phyloP scores from a whole-genome alignment of 2,113 vertebrate species.

The Otis tarda region DNA sequence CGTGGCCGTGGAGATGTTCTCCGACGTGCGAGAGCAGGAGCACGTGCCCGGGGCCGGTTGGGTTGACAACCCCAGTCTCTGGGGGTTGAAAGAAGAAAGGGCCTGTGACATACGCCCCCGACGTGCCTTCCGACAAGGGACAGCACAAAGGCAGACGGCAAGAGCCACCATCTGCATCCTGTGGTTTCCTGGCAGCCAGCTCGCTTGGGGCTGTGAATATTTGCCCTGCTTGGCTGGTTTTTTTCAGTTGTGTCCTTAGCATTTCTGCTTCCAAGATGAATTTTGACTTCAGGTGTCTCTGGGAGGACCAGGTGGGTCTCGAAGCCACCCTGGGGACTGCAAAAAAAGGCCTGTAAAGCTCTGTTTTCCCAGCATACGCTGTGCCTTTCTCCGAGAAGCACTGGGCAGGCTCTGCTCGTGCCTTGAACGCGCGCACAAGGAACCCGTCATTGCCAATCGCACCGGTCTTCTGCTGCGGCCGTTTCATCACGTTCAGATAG shows the following conservation, averaged over 20 bases:
- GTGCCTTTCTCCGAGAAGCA: background rate
- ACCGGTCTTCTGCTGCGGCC: background rate
- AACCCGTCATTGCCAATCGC: background rate
- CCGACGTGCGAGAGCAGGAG: rapidly evolving
- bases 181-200: too few relatives aligned
- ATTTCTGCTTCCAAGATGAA: slow-evolving; percentile 29
- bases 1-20: background rate
- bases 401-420: background rate
- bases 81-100: background rate
- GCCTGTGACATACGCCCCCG: background rate
- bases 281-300: background rate
- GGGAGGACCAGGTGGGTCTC: background rate
- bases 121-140: background rate
- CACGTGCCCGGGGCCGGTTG: background rate
- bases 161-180: background rate
- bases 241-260: background rate
- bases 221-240: background rate
- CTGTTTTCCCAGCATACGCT: background rate
- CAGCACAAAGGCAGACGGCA: background rate
- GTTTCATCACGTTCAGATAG: background rate
- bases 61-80: background rate
- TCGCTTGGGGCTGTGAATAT: rapidly evolving
- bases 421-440: background rate
- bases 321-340: background rate
- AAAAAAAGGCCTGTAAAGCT: background rate